Base-by-base conservation (phyloP, 2,113 vertebrate species). In the Dissostichus mawsoni region DNA sequence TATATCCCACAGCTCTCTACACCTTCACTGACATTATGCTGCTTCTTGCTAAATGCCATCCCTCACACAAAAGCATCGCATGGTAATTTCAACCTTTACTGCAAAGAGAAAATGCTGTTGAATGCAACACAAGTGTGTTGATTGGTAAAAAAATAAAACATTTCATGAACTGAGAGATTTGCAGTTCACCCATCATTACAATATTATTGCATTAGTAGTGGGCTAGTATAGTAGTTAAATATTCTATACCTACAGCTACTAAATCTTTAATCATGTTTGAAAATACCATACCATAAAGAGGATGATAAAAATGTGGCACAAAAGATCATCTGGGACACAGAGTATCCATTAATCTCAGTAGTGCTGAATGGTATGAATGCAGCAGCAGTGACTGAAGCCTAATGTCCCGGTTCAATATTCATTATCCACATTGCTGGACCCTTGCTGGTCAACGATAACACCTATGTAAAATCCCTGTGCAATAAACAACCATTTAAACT, bases 381-480 rank as follows among this genome's bases (percentile, higher is more conserved):
- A 67, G 50, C 68, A 74, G 52, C 88, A 81, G 69, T 44, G 71
- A 52, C 69, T 84, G 51, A 69, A 75, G 81, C 74, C 84, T 80
- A 76, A 89, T 78, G 70, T 84, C 76, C 89, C 78, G 84, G 2
- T 74, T 76, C 79, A 71, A 18, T 78, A 75, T 89, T 80, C 67
- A 92, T 82, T 62, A 86, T 86, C 83, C 78, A 85, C 84, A 66
- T 82, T 11, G 76, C 78, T 76, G 80, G 81, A 85, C 76, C 72
- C 66, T 79, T 45, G 36, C 61, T 33, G 77, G 47, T 81, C 57
- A 25, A 58, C 18, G 33, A 76, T 53, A 66, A 64, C 69, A 82
- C 58, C 70, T 50, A 63, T 36, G 47, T 64, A n/a, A 29, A 71
- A 83, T 70, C 17, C 44, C 77, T 62, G 67, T 44, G 64, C 33